Evolutionary conservation across 2,113 vertebrate genomes (phyloP), one percentile per base, ranked within the genome.

Genomic region (Arothron firmamentum): DNA sequence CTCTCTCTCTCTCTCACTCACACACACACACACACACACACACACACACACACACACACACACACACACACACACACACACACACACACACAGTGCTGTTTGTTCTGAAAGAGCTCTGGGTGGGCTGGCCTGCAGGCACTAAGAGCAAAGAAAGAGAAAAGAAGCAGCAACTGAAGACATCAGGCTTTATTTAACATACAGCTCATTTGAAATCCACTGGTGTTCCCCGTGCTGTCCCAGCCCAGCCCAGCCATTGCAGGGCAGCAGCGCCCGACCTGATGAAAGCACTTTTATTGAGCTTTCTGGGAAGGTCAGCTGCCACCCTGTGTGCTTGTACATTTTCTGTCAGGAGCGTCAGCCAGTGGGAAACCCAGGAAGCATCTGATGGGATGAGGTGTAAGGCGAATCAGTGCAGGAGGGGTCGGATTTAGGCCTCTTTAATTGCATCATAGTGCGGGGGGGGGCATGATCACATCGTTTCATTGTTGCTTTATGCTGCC

Each of bases 191-290:
- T 89, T 89, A 82, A 87, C 82, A 81, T 80, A 69, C 60, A 71
- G 81, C 85, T 90, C 82, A 90, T 90, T 90, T 84, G 83, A 85
- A 90, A 89, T 88, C 87, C 78, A 73, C 58, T 79, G 72, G 87
- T 78, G 87, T 88, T 67, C 77, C 70, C 68, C 72, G 62, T 82
- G 9, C 34, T 11, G 34, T 38, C 34, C 34, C 11, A 3, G 8
- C 34, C 34, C 34, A 1, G 25, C 75, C 78, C 78, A 80, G 75
- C 74, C 67, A 34, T 87, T 82, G 87, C 75, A 81, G 81, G 81
- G 82, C 79, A 78, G 81, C 76, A 79, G 81, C 76, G 83, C 73
- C 83, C 50, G 61, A 85, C 76, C 85, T 82, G 73, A 85, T 87
- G 84, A 85, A 86, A 89, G 72, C 85, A 80, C 83, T 87, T 89